phyloP scores from a whole-genome alignment of 2,888 invertebrate genomes.

The Acanthosepion lycidas region DNA sequence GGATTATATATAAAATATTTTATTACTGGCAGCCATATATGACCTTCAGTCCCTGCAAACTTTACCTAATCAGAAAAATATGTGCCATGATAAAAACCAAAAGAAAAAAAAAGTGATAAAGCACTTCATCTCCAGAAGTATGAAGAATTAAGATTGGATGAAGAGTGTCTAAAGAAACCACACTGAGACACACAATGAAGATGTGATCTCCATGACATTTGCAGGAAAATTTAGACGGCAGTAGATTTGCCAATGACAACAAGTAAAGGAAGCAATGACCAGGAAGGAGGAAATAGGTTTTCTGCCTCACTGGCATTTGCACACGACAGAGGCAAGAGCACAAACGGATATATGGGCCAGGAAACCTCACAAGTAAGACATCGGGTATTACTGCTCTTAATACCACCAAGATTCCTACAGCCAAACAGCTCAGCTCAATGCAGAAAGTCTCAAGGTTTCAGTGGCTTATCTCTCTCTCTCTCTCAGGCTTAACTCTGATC shows the following conservation, averaged over 20 bases:
- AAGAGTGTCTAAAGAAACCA: neutral
- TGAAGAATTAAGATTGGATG: slow-evolving; percentile 16
- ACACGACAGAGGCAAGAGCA: slow-evolving; percentile 17
- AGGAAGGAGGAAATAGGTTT: slow-evolving; percentile 33
- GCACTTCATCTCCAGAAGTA: neutral
- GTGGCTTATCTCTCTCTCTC: neutral
- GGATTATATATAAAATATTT: neutral
- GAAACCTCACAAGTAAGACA: neutral
- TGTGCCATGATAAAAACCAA: too few relatives aligned
- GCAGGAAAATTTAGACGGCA: too few relatives aligned
- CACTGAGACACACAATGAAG: neutral
- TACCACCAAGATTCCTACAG: slow-evolving; percentile 1
- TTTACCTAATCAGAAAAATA: too few relatives aligned
- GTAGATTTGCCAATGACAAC: slow-evolving; percentile 17
- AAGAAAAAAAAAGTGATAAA: neutral
- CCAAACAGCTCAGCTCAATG: neutral
- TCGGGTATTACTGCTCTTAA: neutral
- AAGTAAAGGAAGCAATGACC: slow-evolving; percentile 22
- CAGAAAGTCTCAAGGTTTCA: slow-evolving; percentile 9
- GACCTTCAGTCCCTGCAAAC: too few relatives aligned
- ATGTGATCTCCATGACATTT: slow-evolving; percentile 12
- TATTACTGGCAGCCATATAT: too few relatives aligned
- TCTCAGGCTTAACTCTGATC: slow-evolving; percentile 15
- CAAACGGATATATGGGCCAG: neutral
- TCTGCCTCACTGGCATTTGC: slow-evolving; percentile 12